Base-by-base conservation (phyloP, 2,888 invertebrate genomes). In the Stenichneumon culpator region DNA sequence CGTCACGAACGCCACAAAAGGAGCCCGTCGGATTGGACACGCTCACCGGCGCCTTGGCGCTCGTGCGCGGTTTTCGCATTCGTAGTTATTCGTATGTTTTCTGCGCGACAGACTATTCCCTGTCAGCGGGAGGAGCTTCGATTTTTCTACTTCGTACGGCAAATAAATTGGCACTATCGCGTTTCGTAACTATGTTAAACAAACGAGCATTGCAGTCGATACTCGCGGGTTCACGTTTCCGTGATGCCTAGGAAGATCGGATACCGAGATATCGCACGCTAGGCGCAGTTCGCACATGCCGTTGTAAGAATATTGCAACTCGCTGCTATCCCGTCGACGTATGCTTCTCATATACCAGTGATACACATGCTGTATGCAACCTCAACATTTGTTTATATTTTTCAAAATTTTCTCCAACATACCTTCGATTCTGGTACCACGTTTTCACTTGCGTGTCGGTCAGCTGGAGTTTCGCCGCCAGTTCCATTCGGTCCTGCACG, bases 371-470 rank as follows among this genome's bases (percentile, higher is more conserved):
- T 25, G 25, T 25, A 11, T 22, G 25, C 7, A 22, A 63, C 60
- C 32, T n/a, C 6, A 28, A 16, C 5, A 63, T 32, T 52, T n/a
- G 7, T 19, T 7, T 7, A 52, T 19, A 52, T 7, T 7, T 32
- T 32, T 63, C 32, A 44, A 44, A 32, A 7, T 63, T 60, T 44
- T 9, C 44, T 5, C 9, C 7, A 54, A 94, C 96, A 95, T 94
- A 98, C 99, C 99, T 97, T 95, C 99, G 96, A 94, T 99, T 99
- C 94, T 99, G 99, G 95, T 99, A 99, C 99, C 99, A 99, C 91
- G 99, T 99, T 95, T 99, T 99, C 93, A 99, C 99, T 95, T 99
- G 99, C 74, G 99, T 99, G 94, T 99, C 99, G 63, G 98, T 99
- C 82, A 99, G 96, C 91, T 98, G 98, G 90, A 99, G 95, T 95